Conservation (phyloP, 2,888 invertebrate species). For the Dastarcus helophoroides region DNA sequence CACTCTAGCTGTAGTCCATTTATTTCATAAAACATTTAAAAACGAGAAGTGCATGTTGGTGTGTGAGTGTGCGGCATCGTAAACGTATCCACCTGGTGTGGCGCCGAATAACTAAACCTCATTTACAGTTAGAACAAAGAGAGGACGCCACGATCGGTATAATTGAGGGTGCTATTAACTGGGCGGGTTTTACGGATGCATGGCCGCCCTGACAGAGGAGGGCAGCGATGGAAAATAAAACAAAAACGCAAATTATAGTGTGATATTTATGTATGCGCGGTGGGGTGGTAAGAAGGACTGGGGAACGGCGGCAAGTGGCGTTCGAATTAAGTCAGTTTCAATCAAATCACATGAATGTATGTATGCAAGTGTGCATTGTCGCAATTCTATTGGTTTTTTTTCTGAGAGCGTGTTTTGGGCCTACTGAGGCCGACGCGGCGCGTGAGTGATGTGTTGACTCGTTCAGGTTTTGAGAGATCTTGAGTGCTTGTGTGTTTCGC, state of each 20-base stretch:
- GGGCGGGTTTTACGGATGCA: conserved; percentile 41
- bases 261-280: conserved; percentile 35
- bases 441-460: conserved; percentile 14
- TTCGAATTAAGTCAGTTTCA: conserved; percentile 40
- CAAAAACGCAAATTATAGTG: conserved; percentile 39
- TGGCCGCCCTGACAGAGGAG: conserved; percentile 40
- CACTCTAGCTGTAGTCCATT: too few relatives aligned
- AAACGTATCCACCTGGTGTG: conserved; percentile 13
- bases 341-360: conserved; percentile 39
- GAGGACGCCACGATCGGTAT: conserved; percentile 26
- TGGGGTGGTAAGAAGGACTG: conserved; percentile 31
- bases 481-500: conserved; percentile 12
- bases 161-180: conserved; percentile 40
- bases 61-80: neutral
- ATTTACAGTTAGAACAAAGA: conserved; percentile 12
- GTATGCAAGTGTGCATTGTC: conserved; percentile 33
- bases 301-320: conserved; percentile 33
- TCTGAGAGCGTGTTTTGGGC: conserved; percentile 3
- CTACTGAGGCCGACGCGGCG: conserved; percentile 12
- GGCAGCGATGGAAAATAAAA: conserved; percentile 35
- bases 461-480: conserved; percentile 12
- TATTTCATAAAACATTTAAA: conserved; percentile 1
- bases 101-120: neutral
- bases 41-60: conserved; percentile 1
- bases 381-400: conserved; percentile 13